Base-by-base conservation (phyloP, 1,140 invertebrate genomes). In the Drosophila erecta region DNA sequence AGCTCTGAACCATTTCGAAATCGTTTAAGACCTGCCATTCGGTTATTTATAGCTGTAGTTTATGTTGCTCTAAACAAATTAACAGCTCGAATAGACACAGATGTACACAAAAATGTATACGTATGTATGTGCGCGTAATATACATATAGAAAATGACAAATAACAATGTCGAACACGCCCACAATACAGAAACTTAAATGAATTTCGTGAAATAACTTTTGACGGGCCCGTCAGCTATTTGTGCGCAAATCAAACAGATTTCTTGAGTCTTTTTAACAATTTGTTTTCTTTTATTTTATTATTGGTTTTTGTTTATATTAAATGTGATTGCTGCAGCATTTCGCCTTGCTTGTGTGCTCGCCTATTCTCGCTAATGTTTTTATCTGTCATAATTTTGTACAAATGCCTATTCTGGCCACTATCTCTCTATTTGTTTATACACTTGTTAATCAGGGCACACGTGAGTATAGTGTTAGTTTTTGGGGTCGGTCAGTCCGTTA, bases 161-260 rank as follows among this genome's bases (percentile, higher is more conserved):
- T 70, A 69, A 70, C 62, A 70, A 69, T 70, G 50, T 70, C 64
- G 66, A 70, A 70, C 66, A 70, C 66, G 66, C 66, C 66, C 64
- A 70, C 66, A 56, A 47, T 40, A 17, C 37, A 53, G 22, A 27
- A 50, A 54, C 14, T 55, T 24, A 70, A 70, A 38, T 12, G 10
- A 46, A 40, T 56, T 70, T 69, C 22, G 66, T 70, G 47, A 51
- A 70, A 70, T 56, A 70, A 56, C 41, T 47, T 69, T 69, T 70
- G 47, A 55, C 47, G 61, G 27, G 17, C 27, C 37, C 33, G 41
- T 69, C 65, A 67, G 47, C 49, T 35, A 35, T 67, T 56, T 69
- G 49, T 69, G 62, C 33, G 66, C 66, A 70, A 70, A 69, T 70
- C 33, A 24, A 56, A 69, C 22, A 69, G 65, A 69, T 55, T 69